Percentiles rank a stretch among this genome's conserved stretches.
Evolutionary conservation across 2,888 invertebrate genomes (phyloP).

Genomic region (Cephonodes hylas): DNA sequence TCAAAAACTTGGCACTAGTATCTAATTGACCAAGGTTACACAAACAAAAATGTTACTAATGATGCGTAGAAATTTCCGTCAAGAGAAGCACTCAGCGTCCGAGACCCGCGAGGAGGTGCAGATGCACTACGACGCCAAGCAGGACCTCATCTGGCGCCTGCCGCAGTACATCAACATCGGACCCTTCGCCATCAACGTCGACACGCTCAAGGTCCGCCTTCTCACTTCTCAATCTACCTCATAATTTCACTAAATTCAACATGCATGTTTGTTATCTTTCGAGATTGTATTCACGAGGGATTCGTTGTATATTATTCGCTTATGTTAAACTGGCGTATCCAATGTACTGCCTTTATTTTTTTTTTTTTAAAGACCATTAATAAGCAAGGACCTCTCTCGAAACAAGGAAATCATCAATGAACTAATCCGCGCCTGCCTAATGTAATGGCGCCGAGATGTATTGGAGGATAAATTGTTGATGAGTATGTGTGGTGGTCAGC

Average conservation of each 20-base stretch:
- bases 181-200: slow-evolving; percentile 87
- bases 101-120: slow-evolving; percentile 88
- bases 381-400: no score
- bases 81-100: slow-evolving; percentile 83
- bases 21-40: no score
- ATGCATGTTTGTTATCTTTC: no score
- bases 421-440: not conserved
- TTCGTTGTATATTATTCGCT: no score
- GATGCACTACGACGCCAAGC: slow-evolving; percentile 83
- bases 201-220: slow-evolving; percentile 76
- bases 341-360: no score
- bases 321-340: no score
- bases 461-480: not conserved
- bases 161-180: slow-evolving; percentile 89
- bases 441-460: not conserved
- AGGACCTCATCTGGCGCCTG: slow-evolving; percentile 83
- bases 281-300: no score
- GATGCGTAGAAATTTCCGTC: slow-evolving; percentile 55
- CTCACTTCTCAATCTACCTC: not conserved
- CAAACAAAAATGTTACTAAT: not conserved
- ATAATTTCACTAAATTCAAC: not conserved
- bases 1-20: no score
- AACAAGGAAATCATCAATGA: no score
- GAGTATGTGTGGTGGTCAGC: slow-evolving; percentile 71
- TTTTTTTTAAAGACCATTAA: no score